Evolutionary conservation across 2,113 vertebrate genomes (phyloP).

Genomic region (Tupaia tana): DNA sequence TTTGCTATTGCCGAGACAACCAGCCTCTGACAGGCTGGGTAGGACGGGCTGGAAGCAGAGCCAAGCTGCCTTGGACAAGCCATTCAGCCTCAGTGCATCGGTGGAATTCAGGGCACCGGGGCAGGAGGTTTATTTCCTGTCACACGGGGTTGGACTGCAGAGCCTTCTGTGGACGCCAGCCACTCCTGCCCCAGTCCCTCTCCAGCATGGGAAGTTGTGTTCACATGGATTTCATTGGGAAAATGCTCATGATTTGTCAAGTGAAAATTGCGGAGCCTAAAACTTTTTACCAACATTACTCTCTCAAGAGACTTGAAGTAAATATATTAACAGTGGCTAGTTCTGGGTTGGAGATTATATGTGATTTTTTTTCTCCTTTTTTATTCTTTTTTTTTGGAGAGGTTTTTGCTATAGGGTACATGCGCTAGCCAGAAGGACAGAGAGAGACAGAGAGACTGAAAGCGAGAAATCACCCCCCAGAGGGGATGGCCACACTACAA

Average conservation of each 20-base stretch:
- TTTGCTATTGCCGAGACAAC: neutral
- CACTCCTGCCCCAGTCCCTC: too few species aligned
- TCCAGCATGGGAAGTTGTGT: neutral
- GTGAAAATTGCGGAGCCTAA: neutral
- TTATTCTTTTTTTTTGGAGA: neutral
- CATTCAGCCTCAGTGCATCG: neutral
- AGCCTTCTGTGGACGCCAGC: neutral
- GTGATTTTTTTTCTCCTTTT: neutral
- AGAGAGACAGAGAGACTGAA: too few species aligned
- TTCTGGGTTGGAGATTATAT: neutral
- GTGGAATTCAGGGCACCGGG: neutral
- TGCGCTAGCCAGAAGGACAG: too few species aligned
- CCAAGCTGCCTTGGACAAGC: neutral
- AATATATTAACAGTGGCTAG: neutral
- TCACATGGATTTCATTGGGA: neutral
- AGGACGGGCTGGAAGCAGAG: neutral
- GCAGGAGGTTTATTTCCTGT: neutral
- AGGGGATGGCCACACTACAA: too few species aligned
- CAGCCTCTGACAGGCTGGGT: neutral
- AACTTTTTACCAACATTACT: neutral
- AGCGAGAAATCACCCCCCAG: too few species aligned
- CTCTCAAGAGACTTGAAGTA: neutral
- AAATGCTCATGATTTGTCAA: constrained; percentile 11
- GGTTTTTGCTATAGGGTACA: too few species aligned
- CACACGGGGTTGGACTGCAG: neutral